Base-by-base conservation (phyloP, 2,797 vertebrate genomes). In the Erpetoichthys calabaricus region DNA sequence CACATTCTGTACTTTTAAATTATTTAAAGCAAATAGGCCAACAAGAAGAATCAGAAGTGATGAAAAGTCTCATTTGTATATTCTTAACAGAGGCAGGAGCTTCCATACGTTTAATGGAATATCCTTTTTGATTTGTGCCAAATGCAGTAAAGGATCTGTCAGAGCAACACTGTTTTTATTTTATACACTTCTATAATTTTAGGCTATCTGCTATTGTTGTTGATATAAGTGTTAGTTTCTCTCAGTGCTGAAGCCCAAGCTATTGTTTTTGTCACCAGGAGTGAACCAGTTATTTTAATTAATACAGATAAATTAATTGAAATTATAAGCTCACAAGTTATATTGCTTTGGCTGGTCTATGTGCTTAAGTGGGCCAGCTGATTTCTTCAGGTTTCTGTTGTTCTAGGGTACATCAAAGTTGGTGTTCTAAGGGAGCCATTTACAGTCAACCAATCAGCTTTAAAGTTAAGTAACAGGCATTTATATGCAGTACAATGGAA, bases 11-110 rank as follows among this genome's bases (percentile, higher is more conserved):
- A 8, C 56, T 75, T 50, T 47, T 64, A 62, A 65, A 47, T 49
- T 62, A 62, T 55, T 61, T 79, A 3, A 2, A 59, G 44, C 74
- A 62, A 56, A 59, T 69, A 63, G 57, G 56, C 56, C 56, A 51
- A 53, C 67, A 44, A 44, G 67, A 73, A 55, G 65, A 68, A 45
- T 56, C 64, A 1, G 59, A 65, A 10, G 47, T 67, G 52, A 65
- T 68, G 41, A 42, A n/a, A 4, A 78, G 71, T 66, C 67, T 73
- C 42, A 61, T 82, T 51, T 65, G 53, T 8, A 8, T 70, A 51
- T 56, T 69, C 52, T 71, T 70, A 56, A 80, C 73, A n/a, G 64
- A 67, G 8, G 78, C 75, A 59, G 70, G 67, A 7, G 69, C 78
- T 8, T 64, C 70, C 3, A 51, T 74, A 42, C 66, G 74, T 25